phyloP scores from a whole-genome alignment of 2,888 invertebrate species.

The Callyntrura guangdongensis region DNA sequence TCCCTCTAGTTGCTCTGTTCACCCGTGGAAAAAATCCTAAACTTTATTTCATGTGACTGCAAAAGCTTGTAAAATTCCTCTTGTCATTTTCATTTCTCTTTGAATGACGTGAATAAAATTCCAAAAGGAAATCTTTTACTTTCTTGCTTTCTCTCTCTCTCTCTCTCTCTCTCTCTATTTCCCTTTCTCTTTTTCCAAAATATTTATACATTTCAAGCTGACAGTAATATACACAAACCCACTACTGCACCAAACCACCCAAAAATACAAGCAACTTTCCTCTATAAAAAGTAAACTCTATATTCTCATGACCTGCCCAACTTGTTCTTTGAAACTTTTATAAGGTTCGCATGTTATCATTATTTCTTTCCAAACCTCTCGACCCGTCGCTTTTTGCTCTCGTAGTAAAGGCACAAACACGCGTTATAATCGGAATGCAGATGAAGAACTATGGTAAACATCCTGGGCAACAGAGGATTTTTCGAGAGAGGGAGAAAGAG shows the following conservation, averaged over 20 bases:
- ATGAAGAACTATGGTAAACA: no score
- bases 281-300: neutral
- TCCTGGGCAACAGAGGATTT: no score
- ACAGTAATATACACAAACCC: neutral
- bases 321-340: no score
- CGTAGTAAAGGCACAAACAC: no score
- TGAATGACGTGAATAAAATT: constrained; percentile 70
- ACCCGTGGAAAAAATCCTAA: constrained; percentile 4
- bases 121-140: constrained; percentile 56
- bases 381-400: no score
- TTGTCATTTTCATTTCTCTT: constrained; percentile 69
- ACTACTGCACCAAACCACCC: neutral
- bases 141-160: constrained; percentile 10
- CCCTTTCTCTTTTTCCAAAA: neutral
- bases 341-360: no score
- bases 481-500: neutral
- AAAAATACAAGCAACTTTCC: neutral
- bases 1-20: neutral
- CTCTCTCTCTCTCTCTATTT: constrained; percentile 35
- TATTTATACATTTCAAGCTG: neutral
- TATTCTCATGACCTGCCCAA: neutral
- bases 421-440: no score
- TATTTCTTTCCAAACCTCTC: no score
- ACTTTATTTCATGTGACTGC: constrained; percentile 13
- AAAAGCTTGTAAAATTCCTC: constrained; percentile 36